Conservation (phyloP, 1,140 invertebrate genomes). For the Pollicipes pollicipes region DNA sequence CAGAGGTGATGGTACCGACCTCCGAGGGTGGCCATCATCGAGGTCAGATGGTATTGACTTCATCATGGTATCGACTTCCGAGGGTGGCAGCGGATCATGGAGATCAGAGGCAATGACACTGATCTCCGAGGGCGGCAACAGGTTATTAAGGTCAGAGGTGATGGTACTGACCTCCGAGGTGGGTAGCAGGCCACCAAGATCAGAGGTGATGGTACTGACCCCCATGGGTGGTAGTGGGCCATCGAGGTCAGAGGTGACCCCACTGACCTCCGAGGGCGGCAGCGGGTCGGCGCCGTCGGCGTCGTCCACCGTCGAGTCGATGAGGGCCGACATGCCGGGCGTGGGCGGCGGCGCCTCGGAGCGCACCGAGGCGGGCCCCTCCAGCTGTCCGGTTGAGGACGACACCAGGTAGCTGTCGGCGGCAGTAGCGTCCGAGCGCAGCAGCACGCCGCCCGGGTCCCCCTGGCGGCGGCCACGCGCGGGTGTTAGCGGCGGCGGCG, state of each 20-base stretch:
- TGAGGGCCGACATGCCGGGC: neutral
- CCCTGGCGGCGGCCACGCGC: neutral
- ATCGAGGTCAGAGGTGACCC: too few relatives aligned
- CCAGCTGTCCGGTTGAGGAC: neutral
- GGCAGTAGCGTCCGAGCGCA: neutral
- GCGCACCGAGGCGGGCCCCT: neutral
- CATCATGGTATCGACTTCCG: neutral
- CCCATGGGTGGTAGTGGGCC: too few relatives aligned
- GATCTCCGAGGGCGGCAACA: too few relatives aligned
- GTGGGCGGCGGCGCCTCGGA: neutral
- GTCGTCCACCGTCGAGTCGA: neutral
- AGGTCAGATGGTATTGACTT: too few relatives aligned
- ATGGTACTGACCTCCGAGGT: too few relatives aligned
- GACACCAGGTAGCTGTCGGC: neutral
- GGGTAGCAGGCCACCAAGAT: too few relatives aligned
- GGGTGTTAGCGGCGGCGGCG: too few relatives aligned
- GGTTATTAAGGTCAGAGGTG: too few relatives aligned
- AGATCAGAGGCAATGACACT: too few relatives aligned
- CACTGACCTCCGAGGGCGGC: neutral
- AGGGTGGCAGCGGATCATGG: neutral
- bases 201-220: too few relatives aligned
- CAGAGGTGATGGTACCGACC: too few relatives aligned
- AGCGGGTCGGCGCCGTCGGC: neutral
- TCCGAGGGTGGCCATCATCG: too few relatives aligned
- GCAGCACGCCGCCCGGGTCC: neutral